Base-by-base conservation (phyloP, 2,888 invertebrate species). In the Melikaiella ostensackeni region DNA sequence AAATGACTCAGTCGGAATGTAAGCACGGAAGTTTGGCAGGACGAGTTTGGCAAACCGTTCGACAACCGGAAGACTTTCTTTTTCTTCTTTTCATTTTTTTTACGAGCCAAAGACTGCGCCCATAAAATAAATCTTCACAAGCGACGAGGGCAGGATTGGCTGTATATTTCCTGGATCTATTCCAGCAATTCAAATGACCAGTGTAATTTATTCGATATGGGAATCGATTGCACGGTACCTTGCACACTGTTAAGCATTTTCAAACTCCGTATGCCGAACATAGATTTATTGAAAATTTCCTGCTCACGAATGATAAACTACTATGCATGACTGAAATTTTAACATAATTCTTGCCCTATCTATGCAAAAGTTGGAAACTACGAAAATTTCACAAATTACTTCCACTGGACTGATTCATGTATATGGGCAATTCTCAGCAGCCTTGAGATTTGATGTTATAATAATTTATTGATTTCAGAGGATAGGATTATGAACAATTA, bases 1-100 rank as follows among this genome's bases (percentile, higher is more conserved):
- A 83, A 88, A 84, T 84, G 84, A 86, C 83, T 80, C 70, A 38
- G 73, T 76, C 33, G 61, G 70, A 59, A 76, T 59, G 70, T 42
- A 38, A 76, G 62, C 70, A 38, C 61, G 70, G 70, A 70, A 76
- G 70, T 61, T 57, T 59, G 38, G 35, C 24, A 35, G 59, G 73
- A 59, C 42, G 38, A 73, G 59, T 57, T 62, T 66, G 61, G 70
- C 66, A 66, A 66, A 70, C 70, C 50, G 50, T 33, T 70, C 70
- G 70, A 70, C 70, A 70, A 50, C 46, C 50, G 50, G 50, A 70
- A 70, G 30, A 50, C 33, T 75, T 78, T 74, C 57, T 80, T 57
- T 63, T 19, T 30, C 27, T 74, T 79, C 77, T 50, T n/a, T 30
- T 63, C 64, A 35, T 30, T 42, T 75, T 24, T 74, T 76, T 78